Evolutionary conservation across 1,140 invertebrate genomes (phyloP), one percentile per base, ranked within the genome.

Genomic region (Neodiprion pinetum): DNA sequence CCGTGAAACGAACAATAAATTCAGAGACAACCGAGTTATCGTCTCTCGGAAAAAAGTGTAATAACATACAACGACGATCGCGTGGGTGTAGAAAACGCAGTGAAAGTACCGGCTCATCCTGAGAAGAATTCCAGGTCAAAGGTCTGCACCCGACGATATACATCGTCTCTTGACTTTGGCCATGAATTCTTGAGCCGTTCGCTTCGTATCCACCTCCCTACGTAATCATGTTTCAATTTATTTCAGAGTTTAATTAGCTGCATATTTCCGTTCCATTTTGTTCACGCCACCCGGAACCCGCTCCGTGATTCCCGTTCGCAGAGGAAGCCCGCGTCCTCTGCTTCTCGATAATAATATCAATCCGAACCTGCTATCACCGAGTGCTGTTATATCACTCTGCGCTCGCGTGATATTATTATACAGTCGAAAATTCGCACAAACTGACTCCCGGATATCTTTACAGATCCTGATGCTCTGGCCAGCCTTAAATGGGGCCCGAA

Each of bases 401-500:
- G 28, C 28, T 61, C 53, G 53, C 53, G 53, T 61, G 11, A 61
- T 17, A 61, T 21, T 17, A 61, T 21, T 21, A 0, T 7, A 12
- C 53, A 17, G 53, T 61, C 53, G n/a, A 3, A 8, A 61, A 8
- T 1, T 14, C 0, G 7, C n/a, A 12, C 53, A 7, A 12, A 61
- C 53, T 61, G 53, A 61, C 53, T 17, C n/a, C n/a, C 9, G 5
- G 9, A 61, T 9, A 8, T 9, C n/a, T 61, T 9, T 9, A 17
- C 69, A 72, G 72, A 76, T 70, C 48, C 47, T 8, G 40, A 21
- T 9, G 75, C 67, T 67, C 50, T 73, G 8, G 49, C 71, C 12
- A 73, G 67, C 61, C 67, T 73, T 1, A 66, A 76, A 76, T 76
- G 75, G 75, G 75, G 75, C 12, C 23, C 48, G 9, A 47, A 73